A percentile compares a stretch with the other conserved stretches of the same genome.
These are phyloP conservation scores for Cheilosia vulpina DNA, from an alignment of 2,888 invertebrate genomes.

Conservation along the genomic window DNA sequence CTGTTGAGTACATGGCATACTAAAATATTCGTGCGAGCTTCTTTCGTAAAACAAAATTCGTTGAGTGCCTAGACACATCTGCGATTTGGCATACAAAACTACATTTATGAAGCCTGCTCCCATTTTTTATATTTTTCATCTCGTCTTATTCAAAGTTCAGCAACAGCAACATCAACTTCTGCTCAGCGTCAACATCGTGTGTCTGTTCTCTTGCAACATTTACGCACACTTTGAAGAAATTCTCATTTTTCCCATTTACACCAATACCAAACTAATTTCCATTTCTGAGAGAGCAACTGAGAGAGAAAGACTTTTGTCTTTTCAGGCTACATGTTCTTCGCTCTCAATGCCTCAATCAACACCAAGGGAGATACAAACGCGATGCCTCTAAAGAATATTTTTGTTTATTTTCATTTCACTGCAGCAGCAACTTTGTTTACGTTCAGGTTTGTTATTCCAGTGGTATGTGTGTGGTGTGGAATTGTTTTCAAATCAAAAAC, in stretches of 20 bases:
- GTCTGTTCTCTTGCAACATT: conserved; percentile 44
- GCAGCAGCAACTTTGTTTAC: conserved; percentile 63
- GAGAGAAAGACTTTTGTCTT: neutral
- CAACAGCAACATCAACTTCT: neutral
- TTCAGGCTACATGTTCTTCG: conserved; percentile 44
- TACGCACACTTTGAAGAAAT: neutral
- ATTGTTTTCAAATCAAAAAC: conserved; percentile 33
- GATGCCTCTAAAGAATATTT: conserved; percentile 14
- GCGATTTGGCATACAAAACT: too few species aligned
- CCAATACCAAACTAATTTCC: neutral
- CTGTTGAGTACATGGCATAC: neutral
- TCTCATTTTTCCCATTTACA: neutral
- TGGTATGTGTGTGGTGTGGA: conserved; percentile 2
- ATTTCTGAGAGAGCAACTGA: neutral
- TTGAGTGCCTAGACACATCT: too few species aligned
- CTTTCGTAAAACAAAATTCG: too few species aligned
- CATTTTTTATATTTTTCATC: too few species aligned
- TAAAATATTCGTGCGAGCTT: neutral
- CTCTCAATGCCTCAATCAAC: conserved; percentile 26
- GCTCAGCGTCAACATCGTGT: neutral
- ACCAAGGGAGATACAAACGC: conserved; percentile 44
- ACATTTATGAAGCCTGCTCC: too few species aligned
- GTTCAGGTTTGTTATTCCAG: conserved; percentile 49
- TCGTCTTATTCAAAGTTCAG: neutral
- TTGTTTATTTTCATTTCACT: conserved; percentile 61